Evolutionary conservation across 2,888 invertebrate genomes (phyloP).

Genomic region (Pandemis heparana): DNA sequence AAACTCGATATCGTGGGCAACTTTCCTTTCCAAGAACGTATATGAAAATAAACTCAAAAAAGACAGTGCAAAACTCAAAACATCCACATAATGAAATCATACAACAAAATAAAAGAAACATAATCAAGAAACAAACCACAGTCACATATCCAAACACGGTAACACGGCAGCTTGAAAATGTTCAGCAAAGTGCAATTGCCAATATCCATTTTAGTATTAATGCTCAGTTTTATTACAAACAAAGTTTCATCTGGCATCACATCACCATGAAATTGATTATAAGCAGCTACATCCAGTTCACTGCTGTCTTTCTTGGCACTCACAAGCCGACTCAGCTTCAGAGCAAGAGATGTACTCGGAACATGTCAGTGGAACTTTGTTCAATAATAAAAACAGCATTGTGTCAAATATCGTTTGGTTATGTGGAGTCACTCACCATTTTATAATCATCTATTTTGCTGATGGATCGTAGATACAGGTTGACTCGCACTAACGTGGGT

Average conservation of each 20-base stretch:
- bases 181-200: constrained; percentile 78
- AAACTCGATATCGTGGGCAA: constrained; percentile 1
- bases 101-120: constrained; percentile 49
- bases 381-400: constrained; percentile 73
- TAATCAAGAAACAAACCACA: constrained; percentile 57
- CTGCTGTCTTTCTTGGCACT: background rate
- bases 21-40: constrained; percentile 14
- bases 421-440: constrained; percentile 94
- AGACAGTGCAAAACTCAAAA: constrained; percentile 49
- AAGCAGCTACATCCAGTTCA: background rate
- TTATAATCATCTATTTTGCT: constrained; percentile 99
- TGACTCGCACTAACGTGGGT: constrained; percentile 95
- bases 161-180: constrained; percentile 67
- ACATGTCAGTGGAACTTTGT: constrained; percentile 57
- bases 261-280: background rate
- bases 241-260: constrained; percentile 56
- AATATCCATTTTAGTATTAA: constrained; percentile 62
- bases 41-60: constrained; percentile 49
- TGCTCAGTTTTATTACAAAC: constrained; percentile 76
- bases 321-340: background rate
- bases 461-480: constrained; percentile 98
- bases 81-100: constrained; percentile 54
- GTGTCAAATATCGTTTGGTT: constrained; percentile 54
- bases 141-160: constrained; percentile 67
- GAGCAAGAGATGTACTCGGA: background rate